Evolutionary conservation across 2,113 vertebrate species (phyloP), one percentile per base, ranked within the genome.

Genomic region (Pelobates fuscus): DNA sequence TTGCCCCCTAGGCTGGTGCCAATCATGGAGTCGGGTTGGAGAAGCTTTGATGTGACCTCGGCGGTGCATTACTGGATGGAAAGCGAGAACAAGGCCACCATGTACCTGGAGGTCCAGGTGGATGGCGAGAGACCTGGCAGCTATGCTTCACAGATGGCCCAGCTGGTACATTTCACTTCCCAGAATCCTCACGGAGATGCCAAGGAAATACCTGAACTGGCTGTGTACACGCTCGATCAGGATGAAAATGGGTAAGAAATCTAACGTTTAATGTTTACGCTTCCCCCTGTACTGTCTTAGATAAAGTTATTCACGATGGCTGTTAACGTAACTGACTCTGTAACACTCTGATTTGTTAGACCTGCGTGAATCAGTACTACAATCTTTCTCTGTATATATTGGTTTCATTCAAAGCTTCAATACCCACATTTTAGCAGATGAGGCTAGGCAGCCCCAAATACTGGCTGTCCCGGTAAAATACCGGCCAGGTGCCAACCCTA

Each of bases 1-100:
- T n/a, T n/a, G n/a, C n/a, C n/a, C n/a, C n/a, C n/a, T n/a, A 99
- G 97, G 88, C 88, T 96, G 86, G 91, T 98, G 81, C 90, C 94
- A 26, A 86, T 98, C 62, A 88, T 89, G 3, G 94, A 96, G 73
- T 93, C 91, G 0, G 96, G 97, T 80, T 99, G 97, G 97, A 95
- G 87, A 83, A 93, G 93, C 88, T 96, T 99, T 62, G 97, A 98
- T 32, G 97, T 99, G 86, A 98, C 96, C 0, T 94, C 98, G 82
- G 97, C 95, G 0, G 94, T 99, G 80, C 94, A 93, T 61, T 94
- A 94, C 85, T 99, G 97, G 96, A 92, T 93, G 78, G 89, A 88
- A 68, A 86, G 80, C n/a, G 82, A 84, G 70, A 84, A 83, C 72
- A 82, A 24, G 23, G 88, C 84, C 74, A 92, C 95, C 1, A 93